These are phyloP conservation scores for Orthochromis malagaraziensis DNA, from an alignment of 2,113 vertebrate genomes.

Conservation along the genomic window DNA sequence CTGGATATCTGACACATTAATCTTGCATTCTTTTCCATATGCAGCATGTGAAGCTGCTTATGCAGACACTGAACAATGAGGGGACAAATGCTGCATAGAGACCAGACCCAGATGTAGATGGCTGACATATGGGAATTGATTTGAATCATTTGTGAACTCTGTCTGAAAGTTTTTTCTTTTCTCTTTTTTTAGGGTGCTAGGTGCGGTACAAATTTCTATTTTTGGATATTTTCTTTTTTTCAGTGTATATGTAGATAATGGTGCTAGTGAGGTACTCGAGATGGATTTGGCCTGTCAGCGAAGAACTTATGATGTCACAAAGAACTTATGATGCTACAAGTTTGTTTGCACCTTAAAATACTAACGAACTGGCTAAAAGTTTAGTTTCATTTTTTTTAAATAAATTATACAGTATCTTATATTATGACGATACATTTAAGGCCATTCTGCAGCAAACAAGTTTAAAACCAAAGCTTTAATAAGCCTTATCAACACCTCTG, in stretches of 20 bases:
- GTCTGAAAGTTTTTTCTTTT: not conserved
- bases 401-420: not conserved
- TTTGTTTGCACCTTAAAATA: not conserved
- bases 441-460: not conserved
- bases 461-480: not conserved
- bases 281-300: not conserved
- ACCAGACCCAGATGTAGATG: not conserved
- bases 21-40: slow-evolving; percentile 20
- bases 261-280: not conserved
- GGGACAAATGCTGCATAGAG: not conserved
- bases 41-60: slow-evolving; percentile 4
- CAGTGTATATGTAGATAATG: not conserved
- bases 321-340: not conserved
- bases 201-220: not conserved
- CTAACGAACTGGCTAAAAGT: not conserved
- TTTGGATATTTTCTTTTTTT: not conserved
- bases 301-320: not conserved
- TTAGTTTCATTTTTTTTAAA: accelerated
- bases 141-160: not conserved
- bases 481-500: not conserved
- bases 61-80: slow-evolving; percentile 4
- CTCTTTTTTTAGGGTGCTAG: not conserved
- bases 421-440: not conserved
- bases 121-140: not conserved
- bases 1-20: slow-evolving; percentile 26